A percentile compares a stretch with the other conserved stretches of the same genome.
Evolutionary conservation across 2,797 vertebrate species (phyloP).

Genomic region (Gephyroberyx darwinii): DNA sequence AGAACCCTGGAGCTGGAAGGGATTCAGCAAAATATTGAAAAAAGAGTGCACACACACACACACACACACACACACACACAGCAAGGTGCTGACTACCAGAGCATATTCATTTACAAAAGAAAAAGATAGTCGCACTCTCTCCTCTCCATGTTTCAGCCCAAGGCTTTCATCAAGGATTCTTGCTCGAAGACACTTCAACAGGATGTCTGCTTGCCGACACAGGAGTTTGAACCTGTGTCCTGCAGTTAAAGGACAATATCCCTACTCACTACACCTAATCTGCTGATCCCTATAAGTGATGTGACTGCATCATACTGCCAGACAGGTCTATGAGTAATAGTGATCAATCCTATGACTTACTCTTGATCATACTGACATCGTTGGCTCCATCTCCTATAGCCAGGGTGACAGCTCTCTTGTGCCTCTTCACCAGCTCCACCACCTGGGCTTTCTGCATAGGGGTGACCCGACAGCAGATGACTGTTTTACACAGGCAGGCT

Average conservation of each 20-base stretch:
- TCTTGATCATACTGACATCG: conserved; percentile 90
- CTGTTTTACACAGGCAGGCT: conserved; percentile 86
- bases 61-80: too few relatives aligned
- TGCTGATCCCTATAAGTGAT: not conserved
- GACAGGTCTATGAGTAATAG: not conserved
- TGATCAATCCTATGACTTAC: conserved; percentile 65
- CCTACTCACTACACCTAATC: not conserved
- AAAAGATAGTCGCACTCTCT: not conserved
- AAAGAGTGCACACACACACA: not conserved
- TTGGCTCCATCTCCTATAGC: conserved; percentile 87
- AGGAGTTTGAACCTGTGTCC: not conserved
- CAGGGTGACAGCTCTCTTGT: conserved; percentile 82
- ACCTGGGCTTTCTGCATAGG: conserved; percentile 88
- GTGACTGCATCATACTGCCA: not conserved
- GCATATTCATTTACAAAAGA: not conserved
- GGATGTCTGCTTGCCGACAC: not conserved
- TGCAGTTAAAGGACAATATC: too few relatives aligned
- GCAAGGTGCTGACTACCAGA: not conserved
- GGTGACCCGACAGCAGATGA: conserved; percentile 87
- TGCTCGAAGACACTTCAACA: not conserved
- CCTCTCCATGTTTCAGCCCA: too few relatives aligned
- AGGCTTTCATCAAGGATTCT: not conserved
- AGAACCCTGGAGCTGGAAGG: not conserved
- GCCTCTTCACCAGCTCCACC: conserved; percentile 86
- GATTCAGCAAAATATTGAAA: not conserved